Percentiles rank a stretch among this genome's conserved stretches.
Conservation (phyloP, 2,113 vertebrate genomes). For the Scomber japonicus region DNA sequence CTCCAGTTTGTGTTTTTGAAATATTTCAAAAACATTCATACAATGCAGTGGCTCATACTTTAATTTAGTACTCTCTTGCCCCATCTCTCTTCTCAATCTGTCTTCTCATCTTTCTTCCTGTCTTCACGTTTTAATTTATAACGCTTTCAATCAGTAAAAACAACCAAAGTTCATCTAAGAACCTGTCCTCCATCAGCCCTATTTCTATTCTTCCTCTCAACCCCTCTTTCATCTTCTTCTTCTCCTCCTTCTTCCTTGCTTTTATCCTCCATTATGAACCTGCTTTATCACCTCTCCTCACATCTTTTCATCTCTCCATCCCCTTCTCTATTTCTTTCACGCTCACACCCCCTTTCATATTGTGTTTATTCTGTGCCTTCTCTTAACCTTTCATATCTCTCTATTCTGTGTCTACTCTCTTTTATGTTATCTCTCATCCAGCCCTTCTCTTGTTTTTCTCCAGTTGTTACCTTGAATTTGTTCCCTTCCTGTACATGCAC, state of each 20-base stretch:
- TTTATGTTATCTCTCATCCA: not conserved
- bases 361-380: slow-evolving; percentile 13
- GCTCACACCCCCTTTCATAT: slow-evolving; percentile 5
- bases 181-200: slow-evolving; percentile 1
- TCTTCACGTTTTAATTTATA: slow-evolving; percentile 19
- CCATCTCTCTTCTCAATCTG: slow-evolving; percentile 12
- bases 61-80: slow-evolving; percentile 10
- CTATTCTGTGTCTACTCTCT: not conserved
- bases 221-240: slow-evolving; percentile 6
- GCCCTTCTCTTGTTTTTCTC: not conserved
- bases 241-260: not conserved
- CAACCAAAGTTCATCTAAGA: slow-evolving; percentile 19
- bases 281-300: slow-evolving; percentile 2
- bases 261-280: slow-evolving; percentile 27
- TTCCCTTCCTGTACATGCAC: slow-evolving; percentile 4
- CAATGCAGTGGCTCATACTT: not conserved
- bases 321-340: slow-evolving; percentile 19
- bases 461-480: slow-evolving; percentile 20
- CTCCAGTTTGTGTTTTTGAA: slow-evolving; percentile 1
- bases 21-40: not conserved
- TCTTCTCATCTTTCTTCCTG: not conserved
- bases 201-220: not conserved
- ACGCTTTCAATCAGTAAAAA: slow-evolving; percentile 34
- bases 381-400: slow-evolving; percentile 12
- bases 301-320: slow-evolving; percentile 26